phyloP scores from a whole-genome alignment of 2,113 vertebrate species.

The Petrocephalus microphthalmus region DNA sequence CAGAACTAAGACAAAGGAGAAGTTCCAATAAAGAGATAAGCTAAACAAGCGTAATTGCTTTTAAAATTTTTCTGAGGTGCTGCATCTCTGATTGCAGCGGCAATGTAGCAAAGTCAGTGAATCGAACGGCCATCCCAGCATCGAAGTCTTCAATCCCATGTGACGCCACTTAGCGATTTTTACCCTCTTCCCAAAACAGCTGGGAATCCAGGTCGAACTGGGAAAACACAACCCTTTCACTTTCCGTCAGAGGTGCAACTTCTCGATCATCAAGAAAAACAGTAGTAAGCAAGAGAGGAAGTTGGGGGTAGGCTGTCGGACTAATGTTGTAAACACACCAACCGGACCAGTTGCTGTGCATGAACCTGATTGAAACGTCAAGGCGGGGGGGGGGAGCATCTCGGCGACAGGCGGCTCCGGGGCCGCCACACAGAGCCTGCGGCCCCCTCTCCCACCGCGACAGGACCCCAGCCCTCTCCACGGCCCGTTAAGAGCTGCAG shows the following conservation, averaged over 20 bases:
- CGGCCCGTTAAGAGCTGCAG: slow-evolving; percentile 37
- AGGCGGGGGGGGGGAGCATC: background rate
- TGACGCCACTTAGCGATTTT: no score
- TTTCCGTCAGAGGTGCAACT: background rate
- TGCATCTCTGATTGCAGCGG: background rate
- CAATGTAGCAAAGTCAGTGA: background rate
- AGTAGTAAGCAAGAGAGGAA: background rate
- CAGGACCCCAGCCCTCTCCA: slow-evolving; percentile 15
- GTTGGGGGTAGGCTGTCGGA: background rate
- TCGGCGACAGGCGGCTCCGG: background rate
- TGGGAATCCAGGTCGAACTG: background rate
- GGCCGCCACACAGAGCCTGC: slow-evolving; percentile 8
- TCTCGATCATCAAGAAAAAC: background rate
- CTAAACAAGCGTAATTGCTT: background rate
- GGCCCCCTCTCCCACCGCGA: background rate
- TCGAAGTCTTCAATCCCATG: no score
- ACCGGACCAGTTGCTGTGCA: background rate
- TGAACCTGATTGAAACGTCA: background rate
- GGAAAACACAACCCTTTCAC: background rate
- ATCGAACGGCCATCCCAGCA: background rate
- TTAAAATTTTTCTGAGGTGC: background rate
- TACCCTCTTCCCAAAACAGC: no score
- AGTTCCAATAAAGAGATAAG: background rate
- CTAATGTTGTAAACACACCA: background rate
- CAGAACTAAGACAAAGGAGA: background rate